A percentile compares a stretch with the other conserved stretches of the same genome.
phyloP scores from a whole-genome alignment of 2,113 vertebrate genomes.

The Cervus canadensis region DNA sequence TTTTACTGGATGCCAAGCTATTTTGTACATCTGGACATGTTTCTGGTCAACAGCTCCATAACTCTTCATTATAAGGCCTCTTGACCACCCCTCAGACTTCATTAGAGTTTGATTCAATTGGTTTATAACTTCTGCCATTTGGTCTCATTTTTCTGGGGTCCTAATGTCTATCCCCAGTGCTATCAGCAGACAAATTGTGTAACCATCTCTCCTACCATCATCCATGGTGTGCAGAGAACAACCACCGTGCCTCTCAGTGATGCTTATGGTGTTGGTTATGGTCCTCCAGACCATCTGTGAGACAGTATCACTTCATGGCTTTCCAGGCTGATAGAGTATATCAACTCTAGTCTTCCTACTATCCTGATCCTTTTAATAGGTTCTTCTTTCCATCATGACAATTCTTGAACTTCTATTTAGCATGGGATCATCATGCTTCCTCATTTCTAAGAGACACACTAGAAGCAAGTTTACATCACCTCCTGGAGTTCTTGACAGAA shows the following conservation, averaged over 20 bases:
- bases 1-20: not conserved
- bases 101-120: not conserved
- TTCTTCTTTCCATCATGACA: not conserved
- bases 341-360: not conserved
- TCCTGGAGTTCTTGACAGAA: not conserved
- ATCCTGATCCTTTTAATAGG: not conserved
- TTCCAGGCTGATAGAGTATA: not conserved
- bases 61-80: not conserved
- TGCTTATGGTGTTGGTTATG: not conserved
- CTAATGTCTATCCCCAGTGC: not conserved
- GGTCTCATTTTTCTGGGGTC: not conserved
- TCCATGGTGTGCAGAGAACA: not conserved
- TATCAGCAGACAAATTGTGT: not conserved
- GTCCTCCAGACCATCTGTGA: not conserved
- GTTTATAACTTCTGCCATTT: not conserved
- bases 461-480: not conserved
- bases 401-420: not conserved
- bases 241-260: too few species aligned
- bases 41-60: not conserved
- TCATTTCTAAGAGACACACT: not conserved
- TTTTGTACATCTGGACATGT: not conserved
- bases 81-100: not conserved
- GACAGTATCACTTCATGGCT: not conserved
- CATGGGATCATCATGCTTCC: not conserved
- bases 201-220: not conserved